Evolutionary conservation across 2,888 invertebrate species (phyloP).

Genomic region (Icerya purchasi): DNA sequence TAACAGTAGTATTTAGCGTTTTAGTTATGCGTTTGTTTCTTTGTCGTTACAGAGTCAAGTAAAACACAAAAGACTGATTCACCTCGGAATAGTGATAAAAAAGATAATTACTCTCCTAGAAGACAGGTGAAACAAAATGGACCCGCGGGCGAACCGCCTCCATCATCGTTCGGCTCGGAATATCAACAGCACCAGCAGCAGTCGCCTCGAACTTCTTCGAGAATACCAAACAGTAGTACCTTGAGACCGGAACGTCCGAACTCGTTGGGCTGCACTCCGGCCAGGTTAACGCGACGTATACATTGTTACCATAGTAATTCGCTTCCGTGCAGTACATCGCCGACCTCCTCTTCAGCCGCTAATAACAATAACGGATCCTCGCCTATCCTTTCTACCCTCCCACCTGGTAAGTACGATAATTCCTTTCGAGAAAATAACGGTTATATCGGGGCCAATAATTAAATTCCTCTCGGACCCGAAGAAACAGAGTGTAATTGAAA

Average conservation of each 20-base stretch:
- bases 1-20: too few species aligned
- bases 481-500: too few species aligned
- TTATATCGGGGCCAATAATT: too few species aligned
- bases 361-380: conserved; percentile 10
- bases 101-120: conserved; percentile 10
- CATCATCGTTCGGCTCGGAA: conserved; percentile 6
- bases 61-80: conserved; percentile 13
- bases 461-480: too few species aligned
- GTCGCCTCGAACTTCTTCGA: neutral
- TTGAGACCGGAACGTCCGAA: conserved; percentile 19
- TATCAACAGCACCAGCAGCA: conserved; percentile 11
- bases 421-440: too few species aligned
- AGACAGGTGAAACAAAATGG: conserved; percentile 6
- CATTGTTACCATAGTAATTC: conserved; percentile 63
- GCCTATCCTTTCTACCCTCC: conserved; percentile 14
- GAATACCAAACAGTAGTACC: conserved; percentile 3
- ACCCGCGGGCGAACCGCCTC: conserved; percentile 8
- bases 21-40: too few species aligned
- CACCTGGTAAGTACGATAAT: conserved; percentile 13
- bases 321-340: conserved; percentile 23
- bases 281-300: conserved; percentile 41
- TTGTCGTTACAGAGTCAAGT: conserved; percentile 10
- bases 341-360: conserved; percentile 16
- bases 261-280: conserved; percentile 46
- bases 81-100: conserved; percentile 9